Conservation (phyloP, 1,140 invertebrate species). For the Lysiphlebus fabarum region DNA sequence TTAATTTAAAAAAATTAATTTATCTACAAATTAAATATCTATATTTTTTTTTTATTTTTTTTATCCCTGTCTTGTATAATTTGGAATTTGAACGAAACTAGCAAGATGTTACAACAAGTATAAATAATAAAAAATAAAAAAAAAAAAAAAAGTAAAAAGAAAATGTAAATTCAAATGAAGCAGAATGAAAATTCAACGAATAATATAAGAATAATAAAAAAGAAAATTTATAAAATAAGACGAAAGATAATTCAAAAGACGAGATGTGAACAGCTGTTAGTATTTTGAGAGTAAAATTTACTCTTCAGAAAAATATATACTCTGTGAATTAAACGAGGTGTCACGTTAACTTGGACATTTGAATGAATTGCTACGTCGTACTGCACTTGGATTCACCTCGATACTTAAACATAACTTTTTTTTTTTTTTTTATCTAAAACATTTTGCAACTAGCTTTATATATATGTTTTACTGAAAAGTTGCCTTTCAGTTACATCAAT, state of each 20-base stretch:
- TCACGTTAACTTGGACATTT: constrained; percentile 18
- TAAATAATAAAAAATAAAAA: constrained; percentile 1
- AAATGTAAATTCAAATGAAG: background rate
- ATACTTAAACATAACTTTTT: no score
- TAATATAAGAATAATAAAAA: constrained; percentile 24
- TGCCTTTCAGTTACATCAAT: no score
- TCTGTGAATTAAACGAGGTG: constrained; percentile 43
- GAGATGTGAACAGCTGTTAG: constrained; percentile 48
- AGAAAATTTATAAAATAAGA: constrained; percentile 13
- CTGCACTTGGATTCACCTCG: constrained; percentile 25
- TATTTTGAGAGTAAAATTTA: constrained; percentile 29
- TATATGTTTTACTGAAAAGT: no score
- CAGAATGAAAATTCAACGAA: constrained; percentile 18
- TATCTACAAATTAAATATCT: background rate
- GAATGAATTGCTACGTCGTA: constrained; percentile 39
- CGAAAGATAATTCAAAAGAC: constrained; percentile 29
- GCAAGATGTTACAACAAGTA: no score
- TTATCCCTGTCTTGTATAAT: no score
- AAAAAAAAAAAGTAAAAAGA: constrained; percentile 31
- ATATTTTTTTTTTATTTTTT: no score
- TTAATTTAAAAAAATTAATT: constrained; percentile 9
- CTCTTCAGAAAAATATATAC: constrained; percentile 34
- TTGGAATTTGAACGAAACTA: background rate
- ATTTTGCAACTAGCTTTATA: no score
- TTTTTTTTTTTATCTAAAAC: no score